Evolutionary conservation across 2,888 invertebrate species (phyloP), one percentile per base, ranked within the genome.

Genomic region (Coleophora flavipennella): DNA sequence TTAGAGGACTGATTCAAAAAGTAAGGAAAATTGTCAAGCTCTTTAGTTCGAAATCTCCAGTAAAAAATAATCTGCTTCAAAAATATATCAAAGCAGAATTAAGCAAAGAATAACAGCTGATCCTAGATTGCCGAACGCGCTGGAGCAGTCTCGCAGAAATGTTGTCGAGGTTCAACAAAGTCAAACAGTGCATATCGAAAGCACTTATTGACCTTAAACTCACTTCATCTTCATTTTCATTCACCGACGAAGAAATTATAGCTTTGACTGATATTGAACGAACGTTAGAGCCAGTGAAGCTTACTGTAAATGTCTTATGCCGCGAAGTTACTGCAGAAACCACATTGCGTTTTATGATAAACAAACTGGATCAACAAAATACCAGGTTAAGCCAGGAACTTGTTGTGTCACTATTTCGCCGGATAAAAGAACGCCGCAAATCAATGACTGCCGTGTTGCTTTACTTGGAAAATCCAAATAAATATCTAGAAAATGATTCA

Each of bases 341-440:
- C 11, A 33, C 8, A 8, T 13, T 33, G 27, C n/a, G 28, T 31
- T 12, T 25, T 41, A 34, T 29, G 13, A 44, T n/a, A n/a, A n/a
- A n/a, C n/a, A n/a, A n/a, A n/a, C n/a, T n/a, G n/a, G n/a, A n/a
- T n/a, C n/a, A n/a, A n/a, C n/a, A n/a, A n/a, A n/a, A n/a, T n/a
- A n/a, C n/a, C n/a, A n/a, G n/a, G n/a, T n/a, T n/a, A n/a, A n/a
- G n/a, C n/a, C n/a, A n/a, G n/a, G n/a, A n/a, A n/a, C n/a, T n/a
- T n/a, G n/a, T n/a, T n/a, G n/a, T n/a, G n/a, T n/a, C n/a, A n/a
- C n/a, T n/a, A n/a, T n/a, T n/a, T n/a, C n/a, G n/a, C n/a, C n/a
- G n/a, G n/a, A n/a, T n/a, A n/a, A n/a, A n/a, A n/a, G n/a, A n/a
- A n/a, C n/a, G n/a, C n/a, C n/a, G n/a, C n/a, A n/a, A n/a, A n/a